Conservation (phyloP, 2,888 invertebrate genomes). For the Archips crataeganus region DNA sequence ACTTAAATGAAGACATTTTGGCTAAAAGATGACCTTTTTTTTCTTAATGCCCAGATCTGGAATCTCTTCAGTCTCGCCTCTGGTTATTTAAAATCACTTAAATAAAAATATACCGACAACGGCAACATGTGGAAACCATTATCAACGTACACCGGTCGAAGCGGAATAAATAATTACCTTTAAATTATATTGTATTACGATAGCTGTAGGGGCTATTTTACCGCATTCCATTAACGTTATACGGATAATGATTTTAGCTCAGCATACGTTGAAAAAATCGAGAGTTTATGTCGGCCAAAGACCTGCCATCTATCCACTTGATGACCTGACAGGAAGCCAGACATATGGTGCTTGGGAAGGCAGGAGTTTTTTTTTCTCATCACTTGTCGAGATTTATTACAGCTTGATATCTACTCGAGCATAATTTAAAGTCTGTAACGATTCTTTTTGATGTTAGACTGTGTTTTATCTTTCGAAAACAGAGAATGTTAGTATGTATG, state of each 20-base stretch:
- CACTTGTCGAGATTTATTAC: constrained; percentile 48
- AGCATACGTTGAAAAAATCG: constrained; percentile 49
- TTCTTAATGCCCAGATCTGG: constrained; percentile 39
- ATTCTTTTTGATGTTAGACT: neutral
- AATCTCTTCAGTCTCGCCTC: constrained; percentile 41
- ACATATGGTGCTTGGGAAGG: constrained; percentile 68
- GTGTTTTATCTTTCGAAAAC: neutral
- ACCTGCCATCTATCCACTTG: constrained; percentile 59
- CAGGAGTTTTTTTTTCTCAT: constrained; percentile 63
- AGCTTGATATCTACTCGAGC: constrained; percentile 1
- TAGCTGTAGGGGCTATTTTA: constrained; percentile 40
- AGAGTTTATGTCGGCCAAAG: constrained; percentile 51
- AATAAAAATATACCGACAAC: constrained; percentile 40
- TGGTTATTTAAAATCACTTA: constrained; percentile 43
- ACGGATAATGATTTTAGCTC: constrained; percentile 9
- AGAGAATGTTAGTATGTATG: neutral
- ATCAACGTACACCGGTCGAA: constrained; percentile 37
- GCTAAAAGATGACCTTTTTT: constrained; percentile 3
- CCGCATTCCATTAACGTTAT: constrained; percentile 13
- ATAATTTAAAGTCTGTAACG: neutral
- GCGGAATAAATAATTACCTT: constrained; percentile 39
- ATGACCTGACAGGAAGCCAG: constrained; percentile 54
- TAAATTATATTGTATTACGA: constrained; percentile 32
- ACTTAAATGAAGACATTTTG: constrained; percentile 21
- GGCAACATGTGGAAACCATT: constrained; percentile 49